These are phyloP conservation scores for Frankliniella fusca DNA, from an alignment of 2,888 invertebrate species.

Conservation along the genomic window DNA sequence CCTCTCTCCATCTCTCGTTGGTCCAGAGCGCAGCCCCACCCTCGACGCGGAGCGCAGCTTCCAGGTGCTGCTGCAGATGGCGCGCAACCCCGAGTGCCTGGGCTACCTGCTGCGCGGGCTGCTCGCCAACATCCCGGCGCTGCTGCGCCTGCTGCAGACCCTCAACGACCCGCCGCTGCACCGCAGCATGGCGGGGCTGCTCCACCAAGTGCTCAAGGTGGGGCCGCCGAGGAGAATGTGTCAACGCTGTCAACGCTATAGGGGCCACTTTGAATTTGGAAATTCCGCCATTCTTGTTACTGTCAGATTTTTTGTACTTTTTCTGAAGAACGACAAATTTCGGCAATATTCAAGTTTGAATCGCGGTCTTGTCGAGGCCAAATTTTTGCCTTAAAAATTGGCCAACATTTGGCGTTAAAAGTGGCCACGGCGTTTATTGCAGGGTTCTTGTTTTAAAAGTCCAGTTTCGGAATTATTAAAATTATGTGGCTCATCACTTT, in stretches of 20 bases:
- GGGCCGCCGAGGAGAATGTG: too few species aligned
- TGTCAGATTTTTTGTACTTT: too few species aligned
- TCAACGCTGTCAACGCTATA: too few species aligned
- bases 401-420: too few species aligned
- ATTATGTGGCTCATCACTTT: not conserved
- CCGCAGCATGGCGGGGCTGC: slow-evolving; percentile 48
- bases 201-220: slow-evolving; percentile 51
- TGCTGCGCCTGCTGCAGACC: slow-evolving; percentile 48
- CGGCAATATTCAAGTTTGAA: too few species aligned
- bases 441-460: not conserved
- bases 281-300: too few species aligned
- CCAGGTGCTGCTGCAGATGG: slow-evolving; percentile 53
- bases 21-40: slow-evolving; percentile 34
- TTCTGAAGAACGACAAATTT: too few species aligned
- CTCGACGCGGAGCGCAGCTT: slow-evolving; percentile 50
- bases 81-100: slow-evolving; percentile 55
- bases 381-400: too few species aligned
- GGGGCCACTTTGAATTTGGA: too few species aligned
- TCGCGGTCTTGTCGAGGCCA: too few species aligned
- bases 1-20: too few species aligned
- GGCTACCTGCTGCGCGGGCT: slow-evolving; percentile 53
- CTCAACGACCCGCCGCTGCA: slow-evolving; percentile 47
- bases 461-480: too few species aligned
- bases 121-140: slow-evolving; percentile 46
- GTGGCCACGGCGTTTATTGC: not conserved